These are phyloP conservation scores for Ranitomeya imitator DNA, from an alignment of 2,113 vertebrate genomes.

Conservation along the genomic window DNA sequence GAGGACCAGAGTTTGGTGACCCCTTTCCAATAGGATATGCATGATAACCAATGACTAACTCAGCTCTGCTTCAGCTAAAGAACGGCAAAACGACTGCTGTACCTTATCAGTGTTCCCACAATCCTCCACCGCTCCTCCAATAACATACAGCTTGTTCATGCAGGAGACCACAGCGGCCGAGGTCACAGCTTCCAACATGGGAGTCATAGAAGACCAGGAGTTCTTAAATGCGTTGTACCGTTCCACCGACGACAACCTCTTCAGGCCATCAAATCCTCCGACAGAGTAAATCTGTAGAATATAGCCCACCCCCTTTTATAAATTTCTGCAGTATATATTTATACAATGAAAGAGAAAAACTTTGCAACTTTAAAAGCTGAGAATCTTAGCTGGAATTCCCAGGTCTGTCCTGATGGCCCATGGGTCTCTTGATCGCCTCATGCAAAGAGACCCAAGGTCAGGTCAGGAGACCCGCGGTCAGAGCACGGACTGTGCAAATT, in stretches of 20 bases:
- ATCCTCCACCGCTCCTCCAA: conserved; percentile 73
- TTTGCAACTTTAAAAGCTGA: no score
- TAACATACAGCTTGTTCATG: conserved; percentile 71
- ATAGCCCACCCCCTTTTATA: not conserved
- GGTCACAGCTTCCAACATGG: conserved; percentile 72
- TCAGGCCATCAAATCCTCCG: conserved; percentile 75
- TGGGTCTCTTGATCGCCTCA: no score
- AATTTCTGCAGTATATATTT: not conserved
- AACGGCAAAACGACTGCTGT: not conserved
- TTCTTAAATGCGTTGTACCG: conserved; percentile 76
- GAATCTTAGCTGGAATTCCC: no score
- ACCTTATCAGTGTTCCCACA: conserved; percentile 73
- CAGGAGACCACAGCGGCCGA: conserved; percentile 70
- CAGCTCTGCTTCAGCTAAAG: no score
- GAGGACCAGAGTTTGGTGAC: no score
- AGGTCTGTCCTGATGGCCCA: no score
- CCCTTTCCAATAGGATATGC: no score
- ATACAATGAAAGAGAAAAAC: not conserved
- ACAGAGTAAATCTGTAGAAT: conserved; percentile 69
- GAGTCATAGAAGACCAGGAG: conserved; percentile 66
- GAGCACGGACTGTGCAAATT: no score
- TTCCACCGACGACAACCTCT: conserved; percentile 72
- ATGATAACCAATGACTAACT: no score
- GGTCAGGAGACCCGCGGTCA: no score
- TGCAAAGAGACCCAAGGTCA: no score